Percentiles rank a stretch among this genome's conserved stretches.
Conservation (phyloP, 2,113 vertebrate species). For the Henicopernis longicauda region DNA sequence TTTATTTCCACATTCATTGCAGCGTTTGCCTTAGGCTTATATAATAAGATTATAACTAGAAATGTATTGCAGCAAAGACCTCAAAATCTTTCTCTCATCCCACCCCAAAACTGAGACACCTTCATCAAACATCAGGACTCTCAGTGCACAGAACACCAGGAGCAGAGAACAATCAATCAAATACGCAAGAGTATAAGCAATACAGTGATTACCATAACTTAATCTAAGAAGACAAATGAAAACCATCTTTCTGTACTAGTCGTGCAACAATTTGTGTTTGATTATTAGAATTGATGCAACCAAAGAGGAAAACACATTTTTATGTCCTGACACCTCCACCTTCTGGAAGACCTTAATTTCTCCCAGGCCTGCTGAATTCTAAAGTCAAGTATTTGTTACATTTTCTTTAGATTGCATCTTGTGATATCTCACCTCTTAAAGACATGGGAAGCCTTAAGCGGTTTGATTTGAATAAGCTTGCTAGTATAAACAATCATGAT, state of each 20-base stretch:
- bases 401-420: not conserved
- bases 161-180: not conserved
- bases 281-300: not conserved
- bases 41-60: not conserved
- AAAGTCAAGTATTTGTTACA: not conserved
- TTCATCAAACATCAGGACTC: not conserved
- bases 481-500: not conserved
- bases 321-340: not conserved
- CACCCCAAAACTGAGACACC: not conserved
- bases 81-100: not conserved
- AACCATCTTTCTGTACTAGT: conserved; percentile 9
- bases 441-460: not conserved
- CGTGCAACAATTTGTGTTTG: not conserved
- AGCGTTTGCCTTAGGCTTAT: not conserved
- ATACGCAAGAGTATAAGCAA: not conserved
- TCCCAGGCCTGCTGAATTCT: not conserved
- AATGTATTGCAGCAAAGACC: not conserved
- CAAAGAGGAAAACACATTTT: not conserved
- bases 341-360: not conserved
- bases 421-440: not conserved
- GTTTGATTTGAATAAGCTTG: not conserved
- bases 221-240: conserved; percentile 32
- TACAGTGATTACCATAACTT: not conserved
- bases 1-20: not conserved
- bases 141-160: not conserved